phyloP scores from a whole-genome alignment of 2,113 vertebrate species.

The Perca fluviatilis region DNA sequence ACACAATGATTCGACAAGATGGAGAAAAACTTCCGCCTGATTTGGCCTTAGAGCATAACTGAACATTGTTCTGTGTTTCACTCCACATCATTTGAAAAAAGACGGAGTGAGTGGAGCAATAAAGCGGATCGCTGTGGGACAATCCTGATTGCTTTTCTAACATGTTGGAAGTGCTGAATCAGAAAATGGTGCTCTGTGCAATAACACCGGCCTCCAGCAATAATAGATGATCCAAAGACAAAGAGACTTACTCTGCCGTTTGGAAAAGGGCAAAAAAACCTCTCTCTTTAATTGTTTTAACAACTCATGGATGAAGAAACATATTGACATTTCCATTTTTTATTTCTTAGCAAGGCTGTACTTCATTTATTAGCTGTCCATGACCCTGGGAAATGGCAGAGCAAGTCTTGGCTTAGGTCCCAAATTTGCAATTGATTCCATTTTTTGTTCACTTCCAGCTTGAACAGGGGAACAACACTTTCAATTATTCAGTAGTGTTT shows the following conservation, averaged over 20 bases:
- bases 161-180: conserved; percentile 64
- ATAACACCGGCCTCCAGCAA: conserved; percentile 45
- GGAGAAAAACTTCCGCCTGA: conserved; percentile 21
- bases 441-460: not conserved
- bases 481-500: not conserved
- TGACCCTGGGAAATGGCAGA: conserved; percentile 12
- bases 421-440: not conserved
- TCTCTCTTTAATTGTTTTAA: conserved; percentile 35
- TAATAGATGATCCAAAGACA: conserved; percentile 52
- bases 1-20: conserved; percentile 24
- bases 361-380: conserved; percentile 12
- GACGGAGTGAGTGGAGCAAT: conserved; percentile 49
- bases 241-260: conserved; percentile 38
- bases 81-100: conserved; percentile 59
- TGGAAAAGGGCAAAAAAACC: not conserved
- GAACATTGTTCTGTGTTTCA: conserved; percentile 27
- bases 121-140: conserved; percentile 55
- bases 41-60: conserved; percentile 41
- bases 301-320: conserved; percentile 32
- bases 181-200: conserved; percentile 49
- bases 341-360: conserved; percentile 21
- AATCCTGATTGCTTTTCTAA: conserved; percentile 66
- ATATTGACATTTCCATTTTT: conserved; percentile 25
- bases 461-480: not conserved
- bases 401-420: conserved; percentile 2